phyloP scores from a whole-genome alignment of 2,113 vertebrate genomes.

The Thomomys bottae region DNA sequence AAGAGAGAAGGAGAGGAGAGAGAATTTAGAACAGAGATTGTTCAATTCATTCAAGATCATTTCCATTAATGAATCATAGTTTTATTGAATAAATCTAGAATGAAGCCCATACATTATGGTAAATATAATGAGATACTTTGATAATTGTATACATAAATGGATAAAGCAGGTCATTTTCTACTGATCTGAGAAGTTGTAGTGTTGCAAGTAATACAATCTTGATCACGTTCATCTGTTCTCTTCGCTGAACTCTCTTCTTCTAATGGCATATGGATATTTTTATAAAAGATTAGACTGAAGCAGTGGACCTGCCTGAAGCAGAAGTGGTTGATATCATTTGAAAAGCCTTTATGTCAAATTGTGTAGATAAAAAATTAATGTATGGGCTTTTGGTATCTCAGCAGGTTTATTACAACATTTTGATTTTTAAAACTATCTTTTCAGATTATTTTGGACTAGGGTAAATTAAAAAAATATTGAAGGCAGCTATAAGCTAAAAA shows the following conservation, averaged over 20 bases:
- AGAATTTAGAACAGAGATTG: neutral
- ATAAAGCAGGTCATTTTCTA: neutral
- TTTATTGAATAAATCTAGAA: neutral
- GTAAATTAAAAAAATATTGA: conserved; percentile 36
- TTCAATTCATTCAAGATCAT: conserved; percentile 15
- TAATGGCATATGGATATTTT: neutral
- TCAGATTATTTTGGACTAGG: neutral
- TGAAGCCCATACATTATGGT: neutral
- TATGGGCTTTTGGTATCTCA: neutral
- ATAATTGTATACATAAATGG: neutral
- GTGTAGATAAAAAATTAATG: conserved; percentile 10
- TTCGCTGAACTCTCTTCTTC: neutral
- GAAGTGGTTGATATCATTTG: neutral
- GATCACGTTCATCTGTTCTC: neutral
- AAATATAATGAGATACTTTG: neutral
- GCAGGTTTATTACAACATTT: conserved; percentile 14
- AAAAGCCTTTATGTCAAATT: neutral
- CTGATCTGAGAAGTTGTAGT: neutral
- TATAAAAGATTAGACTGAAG: neutral
- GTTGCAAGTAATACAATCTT: neutral
- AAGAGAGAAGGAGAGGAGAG: neutral
- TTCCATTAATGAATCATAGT: neutral
- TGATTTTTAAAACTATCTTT: neutral
- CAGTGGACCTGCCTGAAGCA: neutral
- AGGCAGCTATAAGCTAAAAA: conserved; percentile 2